Evolutionary conservation across 1,140 invertebrate genomes (phyloP), one percentile per base, ranked within the genome.

Genomic region (Diorhabda sublineata): DNA sequence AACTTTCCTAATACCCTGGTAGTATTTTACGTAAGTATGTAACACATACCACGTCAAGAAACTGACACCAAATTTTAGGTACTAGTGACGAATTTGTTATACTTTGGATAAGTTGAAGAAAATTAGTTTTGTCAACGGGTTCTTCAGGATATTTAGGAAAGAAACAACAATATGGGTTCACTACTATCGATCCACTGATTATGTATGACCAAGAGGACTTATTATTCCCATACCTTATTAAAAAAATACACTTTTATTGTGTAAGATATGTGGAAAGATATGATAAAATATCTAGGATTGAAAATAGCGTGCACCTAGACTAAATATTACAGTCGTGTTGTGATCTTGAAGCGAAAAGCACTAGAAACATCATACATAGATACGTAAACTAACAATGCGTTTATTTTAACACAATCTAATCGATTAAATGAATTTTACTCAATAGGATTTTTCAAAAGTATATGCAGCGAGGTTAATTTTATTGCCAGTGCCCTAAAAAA

Each of bases 321-420:
- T 70, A 73, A 74, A 71, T 74, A 64, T 52, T 52, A 73, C 67
- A 75, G 75, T 76, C 75, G 75, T 76, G 75, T 76, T 76, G 75
- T 76, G 75, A 75, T 71, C 61, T 67, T 66, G 70, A 44, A 76
- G 73, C 73, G 71, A 76, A 74, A 76, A 73, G 69, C 73, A 68
- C 69, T 74, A 73, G 69, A 72, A 72, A 71, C 72, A 72, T 72
- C 71, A 66, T 75, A 75, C 72, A 74, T 70, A 75, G 74, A 73
- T 73, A 73, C 73, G 65, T 70, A 66, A 71, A 71, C 58, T 64
- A 69, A 72, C 70, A 61, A 44, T 68, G 69, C 61, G 65, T 68
- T 61, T 64, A 71, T 65, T 65, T 58, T 57, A 68, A 71, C 58
- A 60, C 69, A 73, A 71, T 45, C 71, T 69, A 73, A 64, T 70